Percentiles rank a stretch among this genome's conserved stretches.
Evolutionary conservation across 2,797 vertebrate species (phyloP).

Genomic region (Rhadinocentrus ornatus): DNA sequence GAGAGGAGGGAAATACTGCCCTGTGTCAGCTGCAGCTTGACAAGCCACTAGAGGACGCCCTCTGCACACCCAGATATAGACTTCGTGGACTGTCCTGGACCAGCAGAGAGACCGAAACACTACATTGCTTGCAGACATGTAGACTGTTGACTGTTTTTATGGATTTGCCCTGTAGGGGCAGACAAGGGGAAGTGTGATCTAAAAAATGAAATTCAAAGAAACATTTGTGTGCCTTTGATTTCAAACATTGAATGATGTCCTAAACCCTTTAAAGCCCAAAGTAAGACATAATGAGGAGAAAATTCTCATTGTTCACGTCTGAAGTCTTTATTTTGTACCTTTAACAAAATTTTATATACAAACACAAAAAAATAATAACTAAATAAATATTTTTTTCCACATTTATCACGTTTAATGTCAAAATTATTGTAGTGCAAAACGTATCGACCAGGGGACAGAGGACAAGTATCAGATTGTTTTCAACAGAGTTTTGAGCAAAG

Average conservation of each 20-base stretch:
- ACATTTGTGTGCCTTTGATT: slow-evolving; percentile 5
- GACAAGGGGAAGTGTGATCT: background rate
- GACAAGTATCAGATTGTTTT: slow-evolving; percentile 14
- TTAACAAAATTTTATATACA: too few species aligned
- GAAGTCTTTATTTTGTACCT: too few species aligned
- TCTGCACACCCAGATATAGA: background rate
- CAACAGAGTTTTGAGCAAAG: too few species aligned
- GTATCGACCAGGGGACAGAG: too few species aligned
- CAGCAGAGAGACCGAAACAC: slow-evolving; percentile 45
- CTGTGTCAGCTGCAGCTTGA: slow-evolving; percentile 13
- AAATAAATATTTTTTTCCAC: too few species aligned
- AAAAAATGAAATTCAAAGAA: slow-evolving; percentile 3
- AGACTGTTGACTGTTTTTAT: slow-evolving; percentile 6
- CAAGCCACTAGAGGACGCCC: background rate
- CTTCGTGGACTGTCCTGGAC: background rate
- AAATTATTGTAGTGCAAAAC: background rate
- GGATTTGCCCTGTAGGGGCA: background rate
- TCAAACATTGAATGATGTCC: slow-evolving; percentile 15
- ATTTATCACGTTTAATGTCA: background rate
- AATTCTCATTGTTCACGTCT: too few species aligned
- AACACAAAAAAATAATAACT: too few species aligned
- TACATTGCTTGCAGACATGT: slow-evolving; percentile 38
- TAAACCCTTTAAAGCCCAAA: slow-evolving; percentile 20
- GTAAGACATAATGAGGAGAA: too few species aligned
- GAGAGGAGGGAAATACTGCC: background rate